Conservation (phyloP, 2,113 vertebrate genomes). For the Ornithorhynchus anatinus region DNA sequence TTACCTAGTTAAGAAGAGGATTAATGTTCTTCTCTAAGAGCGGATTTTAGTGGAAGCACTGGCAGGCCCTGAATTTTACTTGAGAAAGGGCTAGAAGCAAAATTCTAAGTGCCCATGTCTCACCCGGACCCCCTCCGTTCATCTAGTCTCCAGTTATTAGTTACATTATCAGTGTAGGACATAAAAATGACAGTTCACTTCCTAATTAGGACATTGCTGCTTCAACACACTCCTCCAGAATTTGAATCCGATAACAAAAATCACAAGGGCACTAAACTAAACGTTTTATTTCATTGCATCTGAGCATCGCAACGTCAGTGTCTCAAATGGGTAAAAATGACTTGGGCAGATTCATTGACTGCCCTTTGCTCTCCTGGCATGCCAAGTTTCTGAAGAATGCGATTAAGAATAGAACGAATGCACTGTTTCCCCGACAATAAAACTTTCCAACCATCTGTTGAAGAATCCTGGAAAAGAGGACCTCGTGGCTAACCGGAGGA, state of each 20-base stretch:
- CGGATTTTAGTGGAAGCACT: too few species aligned
- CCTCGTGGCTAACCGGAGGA: too few species aligned
- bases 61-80: too few species aligned
- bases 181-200: slow-evolving; percentile 1
- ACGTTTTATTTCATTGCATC: slow-evolving; percentile 27
- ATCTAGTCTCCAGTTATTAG: too few species aligned
- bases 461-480: too few species aligned
- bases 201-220: neutral
- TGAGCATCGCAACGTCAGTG: neutral
- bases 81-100: too few species aligned
- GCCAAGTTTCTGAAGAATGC: neutral
- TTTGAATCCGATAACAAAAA: neutral
- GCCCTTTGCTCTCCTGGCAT: neutral
- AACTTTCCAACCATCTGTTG: neutral
- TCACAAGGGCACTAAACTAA: neutral
- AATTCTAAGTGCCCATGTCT: too few species aligned
- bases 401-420: slow-evolving; percentile 7
- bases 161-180: neutral
- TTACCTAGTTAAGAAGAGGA: too few species aligned
- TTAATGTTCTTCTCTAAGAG: too few species aligned
- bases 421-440: neutral
- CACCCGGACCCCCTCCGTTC: too few species aligned
- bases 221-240: neutral
- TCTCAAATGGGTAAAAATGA: slow-evolving; percentile 3
- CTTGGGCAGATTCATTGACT: neutral